A percentile compares a stretch with the other conserved stretches of the same genome.
Conservation (phyloP, 2,888 invertebrate species). For the Drosophila tanythrix region DNA sequence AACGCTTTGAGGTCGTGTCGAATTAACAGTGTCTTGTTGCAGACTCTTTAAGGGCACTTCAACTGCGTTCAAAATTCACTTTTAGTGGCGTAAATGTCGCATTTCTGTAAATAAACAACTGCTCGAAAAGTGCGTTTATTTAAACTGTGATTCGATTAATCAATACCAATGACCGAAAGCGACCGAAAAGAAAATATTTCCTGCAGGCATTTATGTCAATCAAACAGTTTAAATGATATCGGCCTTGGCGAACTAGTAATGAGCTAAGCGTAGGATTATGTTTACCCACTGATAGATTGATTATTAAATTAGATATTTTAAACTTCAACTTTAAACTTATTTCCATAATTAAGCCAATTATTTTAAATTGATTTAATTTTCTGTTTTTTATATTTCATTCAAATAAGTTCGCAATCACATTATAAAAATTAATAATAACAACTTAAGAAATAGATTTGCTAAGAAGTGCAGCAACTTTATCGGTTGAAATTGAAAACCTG, state of each 20-base stretch:
- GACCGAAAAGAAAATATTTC: slow-evolving; percentile 39
- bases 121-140: slow-evolving; percentile 17
- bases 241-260: slow-evolving; percentile 29
- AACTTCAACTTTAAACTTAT: accelerated
- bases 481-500: background rate
- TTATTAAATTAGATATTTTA: background rate
- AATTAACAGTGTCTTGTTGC: slow-evolving; percentile 58
- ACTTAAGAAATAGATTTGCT: background rate
- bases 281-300: background rate
- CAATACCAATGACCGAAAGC: slow-evolving; percentile 39
- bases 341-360: background rate
- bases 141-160: slow-evolving; percentile 63
- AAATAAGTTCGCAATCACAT: background rate
- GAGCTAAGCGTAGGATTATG: slow-evolving; percentile 16
- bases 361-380: background rate
- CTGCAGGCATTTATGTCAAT: slow-evolving; percentile 26
- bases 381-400: background rate
- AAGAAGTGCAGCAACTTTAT: background rate
- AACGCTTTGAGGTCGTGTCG: slow-evolving; percentile 38
- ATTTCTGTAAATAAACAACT: slow-evolving; percentile 49
- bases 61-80: slow-evolving; percentile 2
- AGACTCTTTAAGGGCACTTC: slow-evolving; percentile 25
- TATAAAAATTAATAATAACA: background rate
- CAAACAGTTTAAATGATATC: background rate
- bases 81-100: slow-evolving; percentile 49